These are phyloP conservation scores for Ailuropoda melanoleuca DNA, from an alignment of 2,113 vertebrate species.

Conservation along the genomic window DNA sequence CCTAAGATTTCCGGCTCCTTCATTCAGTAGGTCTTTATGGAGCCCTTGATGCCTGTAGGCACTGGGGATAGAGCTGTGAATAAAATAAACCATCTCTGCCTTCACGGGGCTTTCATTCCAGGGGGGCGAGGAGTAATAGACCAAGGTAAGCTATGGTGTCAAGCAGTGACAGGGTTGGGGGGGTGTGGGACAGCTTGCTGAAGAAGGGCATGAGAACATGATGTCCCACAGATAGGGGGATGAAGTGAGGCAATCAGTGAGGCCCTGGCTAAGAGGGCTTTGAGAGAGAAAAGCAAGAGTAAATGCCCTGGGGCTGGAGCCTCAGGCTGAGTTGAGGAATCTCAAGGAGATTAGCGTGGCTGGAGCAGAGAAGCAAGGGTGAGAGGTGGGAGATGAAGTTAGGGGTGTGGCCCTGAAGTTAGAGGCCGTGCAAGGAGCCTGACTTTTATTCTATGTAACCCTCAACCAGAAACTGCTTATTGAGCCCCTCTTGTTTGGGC, in stretches of 20 bases:
- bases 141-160: not conserved
- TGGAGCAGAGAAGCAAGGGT: no score
- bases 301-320: accelerated
- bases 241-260: not conserved
- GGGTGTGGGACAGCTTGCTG: not conserved
- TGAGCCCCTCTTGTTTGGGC: not conserved
- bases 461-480: not conserved
- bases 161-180: not conserved
- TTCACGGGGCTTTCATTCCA: not conserved
- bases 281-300: not conserved
- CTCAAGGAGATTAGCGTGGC: not conserved
- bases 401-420: not conserved
- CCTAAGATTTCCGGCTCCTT: not conserved
- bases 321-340: not conserved
- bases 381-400: not conserved
- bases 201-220: not conserved
- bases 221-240: not conserved
- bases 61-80: not conserved
- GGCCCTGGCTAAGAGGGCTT: not conserved
- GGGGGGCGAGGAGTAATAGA: not conserved
- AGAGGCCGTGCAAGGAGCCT: not conserved
- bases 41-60: not conserved
- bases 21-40: not conserved
- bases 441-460: not conserved
- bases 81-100: not conserved